phyloP scores from a whole-genome alignment of 2,888 invertebrate genomes.

The Parascotia fuliginaria region DNA sequence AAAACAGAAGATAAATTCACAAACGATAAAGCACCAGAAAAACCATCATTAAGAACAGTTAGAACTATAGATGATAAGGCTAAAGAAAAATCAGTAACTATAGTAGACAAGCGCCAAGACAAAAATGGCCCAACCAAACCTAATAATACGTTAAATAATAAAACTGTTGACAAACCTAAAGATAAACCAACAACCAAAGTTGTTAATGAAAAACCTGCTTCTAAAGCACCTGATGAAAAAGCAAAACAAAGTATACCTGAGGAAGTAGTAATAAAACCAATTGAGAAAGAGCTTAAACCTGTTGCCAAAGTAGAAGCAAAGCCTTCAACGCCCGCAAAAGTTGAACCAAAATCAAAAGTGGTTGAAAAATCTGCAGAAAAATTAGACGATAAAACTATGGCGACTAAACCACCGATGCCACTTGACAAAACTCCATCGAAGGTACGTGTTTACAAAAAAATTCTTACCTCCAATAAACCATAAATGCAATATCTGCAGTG shows the following conservation, averaged over 20 bases:
- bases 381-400: slow-evolving; percentile 72
- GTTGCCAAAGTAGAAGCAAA: slow-evolving; percentile 33
- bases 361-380: slow-evolving; percentile 57
- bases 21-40: slow-evolving; percentile 63
- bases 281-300: slow-evolving; percentile 51
- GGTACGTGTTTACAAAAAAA: slow-evolving; percentile 46
- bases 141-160: slow-evolving; percentile 54
- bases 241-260: slow-evolving; percentile 34
- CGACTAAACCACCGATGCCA: slow-evolving; percentile 76
- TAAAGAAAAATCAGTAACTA: slow-evolving; percentile 78
- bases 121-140: slow-evolving; percentile 58
- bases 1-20: slow-evolving; percentile 58
- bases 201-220: slow-evolving; percentile 40
- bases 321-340: slow-evolving; percentile 15
- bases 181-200: slow-evolving; percentile 48
- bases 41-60: slow-evolving; percentile 67
- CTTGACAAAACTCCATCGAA: slow-evolving; percentile 74
- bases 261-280: slow-evolving; percentile 44
- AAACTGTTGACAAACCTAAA: slow-evolving; percentile 47
- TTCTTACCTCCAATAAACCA: too few species aligned
- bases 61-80: slow-evolving; percentile 77
- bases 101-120: slow-evolving; percentile 71
- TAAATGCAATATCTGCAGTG: not conserved
- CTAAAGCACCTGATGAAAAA: slow-evolving; percentile 29
- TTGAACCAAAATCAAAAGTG: slow-evolving; percentile 45